Percentiles rank a stretch among this genome's conserved stretches.
Conservation (phyloP, 2,888 invertebrate genomes). For the Gastracanthus pulcherrimus region DNA sequence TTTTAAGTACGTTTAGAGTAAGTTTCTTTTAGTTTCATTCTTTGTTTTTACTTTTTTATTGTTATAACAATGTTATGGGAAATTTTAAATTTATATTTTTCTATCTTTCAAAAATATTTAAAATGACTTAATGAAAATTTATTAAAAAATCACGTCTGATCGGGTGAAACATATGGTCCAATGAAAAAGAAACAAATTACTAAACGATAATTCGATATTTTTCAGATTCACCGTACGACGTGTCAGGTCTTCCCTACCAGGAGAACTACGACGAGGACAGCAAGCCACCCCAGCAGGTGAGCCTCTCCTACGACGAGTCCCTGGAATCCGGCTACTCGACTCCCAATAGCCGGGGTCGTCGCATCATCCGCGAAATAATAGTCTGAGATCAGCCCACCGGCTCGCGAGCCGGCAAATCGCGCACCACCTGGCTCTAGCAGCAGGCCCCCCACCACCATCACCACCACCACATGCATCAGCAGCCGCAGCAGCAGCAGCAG, state of each 20-base stretch:
- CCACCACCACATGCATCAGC: conserved; percentile 34
- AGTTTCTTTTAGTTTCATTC: no score
- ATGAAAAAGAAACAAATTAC: no score
- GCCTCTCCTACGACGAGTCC: conserved; percentile 94
- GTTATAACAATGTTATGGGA: no score
- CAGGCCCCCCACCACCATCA: conserved; percentile 69
- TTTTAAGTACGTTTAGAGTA: no score
- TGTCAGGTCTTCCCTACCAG: conserved; percentile 93
- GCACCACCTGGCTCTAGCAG: conserved; percentile 77
- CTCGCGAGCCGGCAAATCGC: conserved; percentile 75
- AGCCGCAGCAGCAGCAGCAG: conserved; percentile 62
- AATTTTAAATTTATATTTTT: no score
- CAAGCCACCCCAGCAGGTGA: conserved; percentile 92
- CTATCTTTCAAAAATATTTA: no score
- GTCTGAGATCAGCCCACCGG: conserved; percentile 82
- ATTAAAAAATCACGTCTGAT: no score
- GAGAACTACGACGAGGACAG: conserved; percentile 88
- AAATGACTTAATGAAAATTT: no score
- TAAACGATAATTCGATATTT: no score
- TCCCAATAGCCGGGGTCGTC: conserved; percentile 93
- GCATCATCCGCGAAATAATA: conserved; percentile 96
- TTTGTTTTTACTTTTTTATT: no score
- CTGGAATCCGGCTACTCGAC: conserved; percentile 96
- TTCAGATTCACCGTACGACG: conserved; percentile 95
- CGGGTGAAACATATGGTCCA: no score